These are phyloP conservation scores for Subacronicta megacephala DNA, from an alignment of 2,888 invertebrate species.

Conservation along the genomic window DNA sequence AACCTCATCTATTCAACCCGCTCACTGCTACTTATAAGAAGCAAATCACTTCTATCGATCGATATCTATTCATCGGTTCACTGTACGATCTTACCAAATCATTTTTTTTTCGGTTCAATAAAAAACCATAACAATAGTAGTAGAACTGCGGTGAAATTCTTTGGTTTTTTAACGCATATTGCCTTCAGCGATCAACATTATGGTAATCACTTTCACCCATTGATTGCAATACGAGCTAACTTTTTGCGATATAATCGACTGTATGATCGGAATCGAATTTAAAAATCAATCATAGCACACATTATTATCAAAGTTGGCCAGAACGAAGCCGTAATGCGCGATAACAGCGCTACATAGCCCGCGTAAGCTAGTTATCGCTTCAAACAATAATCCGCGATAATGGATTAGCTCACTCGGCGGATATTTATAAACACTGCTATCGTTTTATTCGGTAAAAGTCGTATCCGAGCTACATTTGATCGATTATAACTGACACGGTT, in stretches of 20 bases:
- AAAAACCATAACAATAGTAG: constrained; percentile 52
- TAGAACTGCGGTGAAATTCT: constrained; percentile 49
- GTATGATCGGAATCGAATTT: constrained; percentile 59
- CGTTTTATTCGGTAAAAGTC: constrained; percentile 73
- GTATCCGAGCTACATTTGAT: constrained; percentile 70
- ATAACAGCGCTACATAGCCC: constrained; percentile 70
- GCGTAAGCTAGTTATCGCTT: constrained; percentile 79
- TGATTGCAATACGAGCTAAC: constrained; percentile 42
- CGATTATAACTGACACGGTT: constrained; percentile 68
- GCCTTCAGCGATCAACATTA: constrained; percentile 48
- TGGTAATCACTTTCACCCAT: constrained; percentile 59
- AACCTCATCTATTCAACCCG: constrained; percentile 16
- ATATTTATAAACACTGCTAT: constrained; percentile 86
- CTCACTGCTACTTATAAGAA: constrained; percentile 25
- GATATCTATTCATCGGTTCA: constrained; percentile 46
- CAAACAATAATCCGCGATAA: constrained; percentile 87
- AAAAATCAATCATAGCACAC: constrained; percentile 66
- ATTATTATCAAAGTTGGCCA: constrained; percentile 61
- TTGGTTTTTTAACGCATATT: constrained; percentile 48
- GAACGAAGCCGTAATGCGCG: constrained; percentile 55
- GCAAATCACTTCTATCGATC: constrained; percentile 41
- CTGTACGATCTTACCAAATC: constrained; percentile 49
- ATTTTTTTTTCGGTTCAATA: constrained; percentile 35
- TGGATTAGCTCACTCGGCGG: constrained; percentile 82
- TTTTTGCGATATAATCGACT: constrained; percentile 52